Evolutionary conservation across 2,888 invertebrate genomes (phyloP).

Genomic region (Azorinus chamasolen): DNA sequence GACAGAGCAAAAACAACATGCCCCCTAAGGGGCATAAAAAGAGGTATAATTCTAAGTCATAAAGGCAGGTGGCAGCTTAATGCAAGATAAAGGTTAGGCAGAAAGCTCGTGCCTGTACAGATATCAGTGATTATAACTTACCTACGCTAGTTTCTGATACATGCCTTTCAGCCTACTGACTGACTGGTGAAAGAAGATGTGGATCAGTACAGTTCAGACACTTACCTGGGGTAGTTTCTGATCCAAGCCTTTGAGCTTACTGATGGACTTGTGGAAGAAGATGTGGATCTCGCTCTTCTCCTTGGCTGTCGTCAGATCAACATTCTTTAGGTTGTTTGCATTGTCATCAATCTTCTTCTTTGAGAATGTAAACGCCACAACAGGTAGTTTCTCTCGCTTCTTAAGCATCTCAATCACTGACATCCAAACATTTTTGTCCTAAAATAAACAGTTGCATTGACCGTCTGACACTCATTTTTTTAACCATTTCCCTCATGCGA

Average conservation of each 20-base stretch:
- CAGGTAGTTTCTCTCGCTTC: conserved; percentile 94
- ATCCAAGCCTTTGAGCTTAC: conserved; percentile 94
- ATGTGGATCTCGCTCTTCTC: conserved; percentile 94
- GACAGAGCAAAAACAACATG: too few relatives aligned
- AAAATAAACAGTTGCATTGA: conserved; percentile 73
- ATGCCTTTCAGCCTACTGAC: too few relatives aligned
- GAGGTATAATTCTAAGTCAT: too few relatives aligned
- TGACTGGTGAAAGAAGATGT: too few relatives aligned
- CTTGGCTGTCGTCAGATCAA: conserved; percentile 93
- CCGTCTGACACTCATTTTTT: not conserved
- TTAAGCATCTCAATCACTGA: conserved; percentile 92
- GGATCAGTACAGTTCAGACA: too few relatives aligned
- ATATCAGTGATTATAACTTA: too few relatives aligned
- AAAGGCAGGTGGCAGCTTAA: too few relatives aligned
- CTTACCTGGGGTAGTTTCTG: conserved; percentile 93
- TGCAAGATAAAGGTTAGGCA: too few relatives aligned
- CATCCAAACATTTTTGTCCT: conserved; percentile 89
- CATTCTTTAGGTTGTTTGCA: conserved; percentile 88
- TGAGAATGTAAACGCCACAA: conserved; percentile 97
- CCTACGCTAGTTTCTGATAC: too few relatives aligned
- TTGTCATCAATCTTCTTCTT: conserved; percentile 92
- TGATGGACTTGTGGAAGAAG: conserved; percentile 95
- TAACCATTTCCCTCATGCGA: too few relatives aligned
- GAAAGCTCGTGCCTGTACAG: too few relatives aligned
- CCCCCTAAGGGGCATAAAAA: too few relatives aligned